Evolutionary conservation across 2,113 vertebrate species (phyloP), one percentile per base, ranked within the genome.

Genomic region (Orycteropus afer): DNA sequence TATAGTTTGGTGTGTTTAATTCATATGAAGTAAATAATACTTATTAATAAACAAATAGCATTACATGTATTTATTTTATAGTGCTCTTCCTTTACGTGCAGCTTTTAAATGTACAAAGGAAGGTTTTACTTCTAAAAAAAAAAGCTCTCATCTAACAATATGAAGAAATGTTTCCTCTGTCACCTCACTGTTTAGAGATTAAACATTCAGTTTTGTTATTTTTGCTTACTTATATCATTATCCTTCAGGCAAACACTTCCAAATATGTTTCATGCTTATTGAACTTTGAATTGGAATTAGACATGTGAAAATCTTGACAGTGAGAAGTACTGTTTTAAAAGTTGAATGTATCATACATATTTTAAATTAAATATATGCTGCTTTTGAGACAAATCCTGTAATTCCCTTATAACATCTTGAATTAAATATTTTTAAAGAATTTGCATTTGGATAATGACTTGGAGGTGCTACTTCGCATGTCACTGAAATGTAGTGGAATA

Each of bases 11-110:
- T 93, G n/a, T 89, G 18, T 82, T 91, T 96, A 90, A 85, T 88
- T 82, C 47, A 77, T 96, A 88, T 63, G 92, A 96, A 95, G 65
- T 49, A 63, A 95, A 61, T 80, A 40, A 89, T 82, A 47, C 47
- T 77, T 94, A 42, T 91, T 94, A 94, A 69, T 97, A 42, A 90
- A 61, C 42, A 89, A 59, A 76, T 77, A 69, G 34, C 71, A 86
- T 86, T 87, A 93, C 97, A 18, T 76, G 51, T 59, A 67, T 90
- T 92, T 89, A 45, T n/a, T 80, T 55, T 49, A 32, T n/a, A 3
- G 0, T 57, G 7, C 4, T 22, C 5, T 84, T 90, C 23, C 61
- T 61, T 74, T n/a, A 88, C 86, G 65, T 63, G 69, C 55, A 88
- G 5, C 49, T 63, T 96, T 37, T 80, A 67, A 9, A 69, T 95